A percentile compares a stretch with the other conserved stretches of the same genome.
Evolutionary conservation across 2,113 vertebrate genomes (phyloP).

Genomic region (Anoura caudifer): DNA sequence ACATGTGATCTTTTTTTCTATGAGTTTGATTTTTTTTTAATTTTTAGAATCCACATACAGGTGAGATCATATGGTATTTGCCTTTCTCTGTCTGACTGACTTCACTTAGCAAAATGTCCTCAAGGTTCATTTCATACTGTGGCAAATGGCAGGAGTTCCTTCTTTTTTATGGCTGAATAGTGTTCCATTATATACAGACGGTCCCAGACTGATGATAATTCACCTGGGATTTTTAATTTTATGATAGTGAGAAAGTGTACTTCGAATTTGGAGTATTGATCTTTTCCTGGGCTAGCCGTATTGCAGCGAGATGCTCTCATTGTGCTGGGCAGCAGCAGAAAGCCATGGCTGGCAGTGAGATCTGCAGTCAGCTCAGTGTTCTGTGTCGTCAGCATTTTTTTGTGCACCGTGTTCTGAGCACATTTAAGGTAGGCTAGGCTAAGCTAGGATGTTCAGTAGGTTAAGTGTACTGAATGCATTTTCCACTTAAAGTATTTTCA

Average conservation of each 20-base stretch:
- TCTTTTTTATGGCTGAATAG: neutral
- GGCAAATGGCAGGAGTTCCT: neutral
- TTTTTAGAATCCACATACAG: neutral
- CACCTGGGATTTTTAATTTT: neutral
- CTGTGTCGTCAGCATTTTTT: neutral
- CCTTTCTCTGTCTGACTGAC: neutral
- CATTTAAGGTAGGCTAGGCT: neutral
- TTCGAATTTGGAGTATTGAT: neutral
- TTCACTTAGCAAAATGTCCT: neutral
- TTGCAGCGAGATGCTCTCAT: neutral
- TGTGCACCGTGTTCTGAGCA: neutral
- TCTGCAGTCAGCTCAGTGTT: no score
- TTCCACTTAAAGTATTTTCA: neutral
- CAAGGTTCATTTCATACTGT: neutral
- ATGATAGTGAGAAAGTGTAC: neutral
- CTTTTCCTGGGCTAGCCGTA: neutral
- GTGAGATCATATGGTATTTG: neutral
- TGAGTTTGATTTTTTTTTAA: no score
- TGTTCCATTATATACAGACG: neutral
- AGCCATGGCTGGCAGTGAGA: neutral
- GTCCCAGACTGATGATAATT: neutral
- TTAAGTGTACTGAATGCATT: neutral
- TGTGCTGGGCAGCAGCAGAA: no score
- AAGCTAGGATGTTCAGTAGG: neutral
- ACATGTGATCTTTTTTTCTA: neutral